Evolutionary conservation across 2,888 invertebrate genomes (phyloP).

Genomic region (Phengaris arion): DNA sequence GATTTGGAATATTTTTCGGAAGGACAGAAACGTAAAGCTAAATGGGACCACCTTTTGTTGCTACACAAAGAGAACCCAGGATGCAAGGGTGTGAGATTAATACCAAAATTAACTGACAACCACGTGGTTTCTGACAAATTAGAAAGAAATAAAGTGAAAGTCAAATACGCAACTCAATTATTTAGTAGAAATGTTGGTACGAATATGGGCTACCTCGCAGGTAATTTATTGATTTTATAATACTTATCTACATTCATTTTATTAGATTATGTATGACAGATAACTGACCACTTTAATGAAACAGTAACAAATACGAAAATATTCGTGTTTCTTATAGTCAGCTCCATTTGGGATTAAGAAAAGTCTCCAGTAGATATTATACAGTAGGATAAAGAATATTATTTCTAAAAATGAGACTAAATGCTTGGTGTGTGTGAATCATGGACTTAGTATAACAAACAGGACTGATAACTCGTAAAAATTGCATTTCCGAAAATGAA

Average conservation of each 20-base stretch:
- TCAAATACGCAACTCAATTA: slow-evolving; percentile 35
- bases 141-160: slow-evolving; percentile 39
- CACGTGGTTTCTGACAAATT: slow-evolving; percentile 41
- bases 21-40: slow-evolving; percentile 6
- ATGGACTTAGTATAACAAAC: too few species aligned
- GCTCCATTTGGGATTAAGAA: slow-evolving; percentile 36
- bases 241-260: too few species aligned
- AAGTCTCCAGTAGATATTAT: slow-evolving; percentile 23
- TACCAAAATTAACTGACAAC: slow-evolving; percentile 42
- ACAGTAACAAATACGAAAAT: neutral
- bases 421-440: too few species aligned
- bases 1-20: slow-evolving; percentile 32
- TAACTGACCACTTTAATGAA: neutral
- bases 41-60: slow-evolving; percentile 31
- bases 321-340: neutral
- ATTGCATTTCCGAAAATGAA: too few species aligned
- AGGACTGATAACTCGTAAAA: too few species aligned
- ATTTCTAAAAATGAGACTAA: too few species aligned
- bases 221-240: slow-evolving; percentile 20
- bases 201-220: slow-evolving; percentile 29
- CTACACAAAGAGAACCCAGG: slow-evolving; percentile 24
- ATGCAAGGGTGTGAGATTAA: slow-evolving; percentile 39
- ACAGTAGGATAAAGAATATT: too few species aligned
- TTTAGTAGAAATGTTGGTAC: slow-evolving; percentile 26
- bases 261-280: neutral